Base-by-base conservation (phyloP, 2,797 vertebrate genomes). In the Macrochelys suwanniensis region DNA sequence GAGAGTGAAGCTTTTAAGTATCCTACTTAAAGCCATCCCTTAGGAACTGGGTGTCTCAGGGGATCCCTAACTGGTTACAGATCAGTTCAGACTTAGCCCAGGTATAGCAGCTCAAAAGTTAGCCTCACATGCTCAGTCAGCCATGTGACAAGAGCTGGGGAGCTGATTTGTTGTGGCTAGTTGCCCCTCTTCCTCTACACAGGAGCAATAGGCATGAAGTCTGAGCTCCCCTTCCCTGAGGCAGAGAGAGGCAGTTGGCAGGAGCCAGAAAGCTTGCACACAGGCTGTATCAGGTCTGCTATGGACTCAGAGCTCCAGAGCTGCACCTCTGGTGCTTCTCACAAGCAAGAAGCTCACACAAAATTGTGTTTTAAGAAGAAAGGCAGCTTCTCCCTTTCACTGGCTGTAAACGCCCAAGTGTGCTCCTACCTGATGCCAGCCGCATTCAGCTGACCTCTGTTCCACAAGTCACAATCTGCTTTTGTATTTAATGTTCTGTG, bases 401-500 rank as follows among this genome's bases (percentile, higher is more conserved):
- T 65, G 45, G 26, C 25, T 83, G 51, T 59, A 9, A 61, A 90
- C 5, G 26, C 51, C 28, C 53, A 92, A 25, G 50, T 8, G 3
- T 53, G 86, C 23, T 87, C 37, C 74, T 90, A 54, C 57, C 49
- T 81, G 61, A 26, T 33, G 59, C 83, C 85, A 83, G 11, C 45
- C 49, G 2, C 8, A 84, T 80, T 90, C 28, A 11, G 89, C 91
- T 84, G 50, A 87, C 50, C 88, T 33, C 2, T 56, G 45, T 45
- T 87, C 86, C 71, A 28, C 49, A 92, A 92, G 65, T 93, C 86
- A 91, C 76, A 91, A 78, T 88, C 80, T 85, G 59, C 17, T 28
- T n/a, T 87, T 74, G 80, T 80, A 16, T 95, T 96, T 96, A 97
- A 96, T 96, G 95, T 93, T 94, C 96, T 94, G 84, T 21, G 92